Evolutionary conservation across 1,140 invertebrate species (phyloP).

Genomic region (Choristoneura fumiferana): DNA sequence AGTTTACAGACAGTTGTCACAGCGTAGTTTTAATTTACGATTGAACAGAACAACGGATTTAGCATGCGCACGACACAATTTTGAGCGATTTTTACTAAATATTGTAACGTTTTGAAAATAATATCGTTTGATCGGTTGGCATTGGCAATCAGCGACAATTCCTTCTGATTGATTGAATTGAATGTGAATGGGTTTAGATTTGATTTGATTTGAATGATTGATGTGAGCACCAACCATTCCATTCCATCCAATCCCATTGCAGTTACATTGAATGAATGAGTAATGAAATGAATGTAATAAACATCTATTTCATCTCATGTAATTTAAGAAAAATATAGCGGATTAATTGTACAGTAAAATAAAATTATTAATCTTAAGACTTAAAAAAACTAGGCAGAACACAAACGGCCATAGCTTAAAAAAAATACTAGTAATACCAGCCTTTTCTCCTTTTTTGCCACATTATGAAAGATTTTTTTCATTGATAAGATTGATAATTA

Average conservation of each 20-base stretch:
- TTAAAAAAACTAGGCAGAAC: too few species aligned
- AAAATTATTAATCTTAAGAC: too few species aligned
- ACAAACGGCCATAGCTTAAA: too few species aligned
- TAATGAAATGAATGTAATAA: background rate
- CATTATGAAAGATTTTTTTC: too few species aligned
- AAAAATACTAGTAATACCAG: too few species aligned
- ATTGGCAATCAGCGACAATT: conserved; percentile 17
- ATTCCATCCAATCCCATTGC: background rate
- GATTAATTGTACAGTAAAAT: too few species aligned
- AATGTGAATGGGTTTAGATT: background rate
- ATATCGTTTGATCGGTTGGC: conserved; percentile 17
- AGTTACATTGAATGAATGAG: conserved; percentile 1
- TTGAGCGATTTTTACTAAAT: conserved; percentile 2
- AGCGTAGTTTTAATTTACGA: background rate
- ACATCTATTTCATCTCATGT: too few species aligned
- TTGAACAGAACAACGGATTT: background rate
- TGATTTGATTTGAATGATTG: conserved; percentile 12
- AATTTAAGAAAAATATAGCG: too few species aligned
- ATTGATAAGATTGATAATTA: too few species aligned
- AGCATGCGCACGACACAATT: background rate
- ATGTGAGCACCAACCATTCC: background rate
- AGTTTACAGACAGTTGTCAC: background rate
- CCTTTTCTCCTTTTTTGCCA: too few species aligned
- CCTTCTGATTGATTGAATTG: conserved; percentile 12
- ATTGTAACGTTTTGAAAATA: conserved; percentile 1